phyloP scores from a whole-genome alignment of 2,888 invertebrate species.

The Ochropacha duplaris region DNA sequence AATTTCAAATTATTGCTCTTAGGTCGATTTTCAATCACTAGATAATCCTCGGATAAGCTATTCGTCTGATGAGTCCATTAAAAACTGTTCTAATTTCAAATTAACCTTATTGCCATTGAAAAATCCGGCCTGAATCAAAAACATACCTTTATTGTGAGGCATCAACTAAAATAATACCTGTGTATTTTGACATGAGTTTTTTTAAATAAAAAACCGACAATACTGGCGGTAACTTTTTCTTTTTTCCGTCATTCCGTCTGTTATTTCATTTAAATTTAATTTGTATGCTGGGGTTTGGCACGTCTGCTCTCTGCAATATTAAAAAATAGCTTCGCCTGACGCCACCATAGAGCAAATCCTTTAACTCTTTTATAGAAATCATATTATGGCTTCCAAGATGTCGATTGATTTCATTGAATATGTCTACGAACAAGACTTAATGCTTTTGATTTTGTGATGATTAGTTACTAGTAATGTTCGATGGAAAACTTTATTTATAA shows the following conservation, averaged over 20 bases:
- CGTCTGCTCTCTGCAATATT: slow-evolving; percentile 11
- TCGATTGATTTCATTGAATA: background rate
- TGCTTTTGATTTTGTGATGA: background rate
- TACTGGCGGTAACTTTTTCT: slow-evolving; percentile 12
- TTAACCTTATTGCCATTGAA: no score
- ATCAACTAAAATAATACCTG: no score
- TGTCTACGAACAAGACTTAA: background rate
- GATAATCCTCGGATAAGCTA: no score
- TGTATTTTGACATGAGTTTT: background rate
- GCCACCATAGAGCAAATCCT: background rate
- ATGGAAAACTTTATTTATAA: no score
- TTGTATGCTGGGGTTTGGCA: slow-evolving; percentile 23
- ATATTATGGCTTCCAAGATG: background rate
- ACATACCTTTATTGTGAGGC: no score
- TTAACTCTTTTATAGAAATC: background rate
- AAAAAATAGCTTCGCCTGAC: slow-evolving; percentile 10
- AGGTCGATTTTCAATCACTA: no score
- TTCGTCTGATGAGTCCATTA: no score
- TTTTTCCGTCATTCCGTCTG: slow-evolving; percentile 26
- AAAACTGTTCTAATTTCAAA: no score
- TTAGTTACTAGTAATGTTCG: background rate
- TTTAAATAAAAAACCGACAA: no score
- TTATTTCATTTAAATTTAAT: slow-evolving; percentile 48
- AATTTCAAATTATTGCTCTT: no score
- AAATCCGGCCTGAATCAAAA: no score